Evolutionary conservation across 2,113 vertebrate species (phyloP), one percentile per base, ranked within the genome.

Genomic region (Oncorhynchus kisutch): DNA sequence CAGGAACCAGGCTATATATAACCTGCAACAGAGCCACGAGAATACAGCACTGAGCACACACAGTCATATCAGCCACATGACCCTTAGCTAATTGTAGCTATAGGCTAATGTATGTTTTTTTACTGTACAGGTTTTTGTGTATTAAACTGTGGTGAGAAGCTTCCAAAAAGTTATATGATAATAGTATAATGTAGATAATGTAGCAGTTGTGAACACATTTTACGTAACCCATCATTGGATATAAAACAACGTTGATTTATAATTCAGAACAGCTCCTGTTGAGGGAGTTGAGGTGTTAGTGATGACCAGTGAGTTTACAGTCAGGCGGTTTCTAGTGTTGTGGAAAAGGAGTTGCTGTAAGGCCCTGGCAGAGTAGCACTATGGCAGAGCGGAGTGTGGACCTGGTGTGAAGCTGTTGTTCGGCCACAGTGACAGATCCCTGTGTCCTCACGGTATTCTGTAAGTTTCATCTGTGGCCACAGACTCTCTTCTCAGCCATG

Each of bases 331-430:
- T 29, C 25, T 5, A 66, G 64, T 67, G n/a, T 67, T 29, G 12
- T 67, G 7, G n/a, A 14, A 27, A 27, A 11, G 24, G 9, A 64
- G 84, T 73, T 83, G 79, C n/a, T 81, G 82, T 79, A 51, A 85
- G 48, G 57, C 70, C 67, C 73, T 81, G 67, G 29, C 82, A 78
- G 67, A 75, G 48, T 71, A 67, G 69, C 76, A 65, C 77, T 70
- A 85, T 77, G 71, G 45, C 65, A 74, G 81, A 85, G 79, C 76
- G 81, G 80, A 22, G 65, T 78, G 82, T 82, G 81, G 74, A 83
- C 78, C 74, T 81, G 80, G 82, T 83, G 85, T 81, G 77, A 81
- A 76, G 65, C 72, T 77, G 68, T 74, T 71, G 72, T 70, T 78
- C 31, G 69, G 27, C 57, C 31, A 81, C 74, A 70, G 79, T 75